Percentiles rank a stretch among this genome's conserved stretches.
phyloP scores from a whole-genome alignment of 2,113 vertebrate genomes.

The Calidris pugnax region DNA sequence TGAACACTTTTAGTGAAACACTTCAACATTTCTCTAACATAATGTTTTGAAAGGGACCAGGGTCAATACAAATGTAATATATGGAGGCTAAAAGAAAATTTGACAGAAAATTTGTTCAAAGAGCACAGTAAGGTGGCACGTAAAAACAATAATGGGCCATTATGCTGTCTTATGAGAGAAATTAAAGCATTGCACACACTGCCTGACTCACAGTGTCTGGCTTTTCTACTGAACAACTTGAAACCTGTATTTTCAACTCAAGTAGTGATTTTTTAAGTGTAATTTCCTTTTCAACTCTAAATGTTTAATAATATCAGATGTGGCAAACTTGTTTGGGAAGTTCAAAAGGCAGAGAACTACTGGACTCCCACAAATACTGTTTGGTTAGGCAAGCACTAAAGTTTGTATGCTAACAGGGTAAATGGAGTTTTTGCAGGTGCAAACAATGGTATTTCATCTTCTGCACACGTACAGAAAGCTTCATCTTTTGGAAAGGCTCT shows the following conservation, averaged over 20 bases:
- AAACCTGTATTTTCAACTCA: slow-evolving; percentile 62
- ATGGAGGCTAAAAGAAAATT: slow-evolving; percentile 74
- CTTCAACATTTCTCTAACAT: slow-evolving; percentile 69
- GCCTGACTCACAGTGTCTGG: slow-evolving; percentile 67
- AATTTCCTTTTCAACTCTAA: neutral
- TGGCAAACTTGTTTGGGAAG: neutral
- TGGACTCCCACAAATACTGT: neutral
- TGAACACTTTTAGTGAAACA: slow-evolving; percentile 64
- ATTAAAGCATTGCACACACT: slow-evolving; percentile 69
- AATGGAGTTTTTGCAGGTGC: neutral
- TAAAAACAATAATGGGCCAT: slow-evolving; percentile 79
- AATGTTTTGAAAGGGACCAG: slow-evolving; percentile 68
- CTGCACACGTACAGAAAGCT: neutral
- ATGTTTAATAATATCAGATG: slow-evolving; percentile 17
- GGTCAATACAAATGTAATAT: slow-evolving; percentile 81
- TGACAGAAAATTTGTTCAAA: slow-evolving; percentile 78
- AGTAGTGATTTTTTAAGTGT: slow-evolving; percentile 33
- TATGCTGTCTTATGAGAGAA: slow-evolving; percentile 78
- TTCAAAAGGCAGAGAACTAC: neutral
- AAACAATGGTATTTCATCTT: neutral
- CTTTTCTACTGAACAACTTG: slow-evolving; percentile 59
- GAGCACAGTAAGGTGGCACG: slow-evolving; percentile 74
- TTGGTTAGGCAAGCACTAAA: neutral
- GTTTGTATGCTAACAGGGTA: neutral
- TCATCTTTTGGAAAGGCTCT: neutral